A percentile compares a stretch with the other conserved stretches of the same genome.
These are phyloP conservation scores for Carassius auratus DNA, from an alignment of 2,113 vertebrate genomes.

Conservation along the genomic window DNA sequence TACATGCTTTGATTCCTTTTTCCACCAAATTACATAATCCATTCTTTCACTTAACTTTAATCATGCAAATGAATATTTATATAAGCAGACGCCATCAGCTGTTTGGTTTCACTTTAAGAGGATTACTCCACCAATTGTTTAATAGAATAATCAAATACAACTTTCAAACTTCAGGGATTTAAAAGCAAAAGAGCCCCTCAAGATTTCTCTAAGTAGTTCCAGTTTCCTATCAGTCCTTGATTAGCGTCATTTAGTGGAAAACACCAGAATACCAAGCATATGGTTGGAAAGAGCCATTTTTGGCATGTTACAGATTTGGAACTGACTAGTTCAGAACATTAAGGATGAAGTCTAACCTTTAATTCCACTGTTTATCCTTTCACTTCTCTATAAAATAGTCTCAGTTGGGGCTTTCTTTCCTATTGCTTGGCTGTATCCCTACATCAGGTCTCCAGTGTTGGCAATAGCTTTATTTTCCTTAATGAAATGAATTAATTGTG, in stretches of 20 bases:
- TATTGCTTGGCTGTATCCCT: constrained; percentile 1
- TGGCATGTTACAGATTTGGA: neutral
- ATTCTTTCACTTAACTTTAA: constrained; percentile 42
- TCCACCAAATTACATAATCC: constrained; percentile 16
- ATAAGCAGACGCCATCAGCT: constrained; percentile 6
- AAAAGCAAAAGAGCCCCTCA: constrained; percentile 29
- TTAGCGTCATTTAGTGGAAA: neutral
- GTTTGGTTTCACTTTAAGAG: constrained; percentile 46
- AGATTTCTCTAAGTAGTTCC: neutral
- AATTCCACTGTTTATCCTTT: neutral
- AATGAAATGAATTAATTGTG: constrained; percentile 19
- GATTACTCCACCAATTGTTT: constrained; percentile 37
- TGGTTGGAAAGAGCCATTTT: neutral
- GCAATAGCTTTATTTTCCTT: constrained; percentile 10
- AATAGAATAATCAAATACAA: constrained; percentile 36
- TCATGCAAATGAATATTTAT: constrained; percentile 46
- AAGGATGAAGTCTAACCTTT: neutral
- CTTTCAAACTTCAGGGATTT: constrained; percentile 28
- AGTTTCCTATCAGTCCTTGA: neutral
- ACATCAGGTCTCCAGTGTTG: neutral
- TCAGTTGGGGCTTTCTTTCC: neutral
- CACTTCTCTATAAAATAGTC: neutral
- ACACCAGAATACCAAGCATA: constrained; percentile 3
- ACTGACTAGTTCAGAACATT: neutral
- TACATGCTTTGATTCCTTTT: neutral